A percentile compares a stretch with the other conserved stretches of the same genome.
phyloP scores from a whole-genome alignment of 2,797 vertebrate species.

The Pampus argenteus region DNA sequence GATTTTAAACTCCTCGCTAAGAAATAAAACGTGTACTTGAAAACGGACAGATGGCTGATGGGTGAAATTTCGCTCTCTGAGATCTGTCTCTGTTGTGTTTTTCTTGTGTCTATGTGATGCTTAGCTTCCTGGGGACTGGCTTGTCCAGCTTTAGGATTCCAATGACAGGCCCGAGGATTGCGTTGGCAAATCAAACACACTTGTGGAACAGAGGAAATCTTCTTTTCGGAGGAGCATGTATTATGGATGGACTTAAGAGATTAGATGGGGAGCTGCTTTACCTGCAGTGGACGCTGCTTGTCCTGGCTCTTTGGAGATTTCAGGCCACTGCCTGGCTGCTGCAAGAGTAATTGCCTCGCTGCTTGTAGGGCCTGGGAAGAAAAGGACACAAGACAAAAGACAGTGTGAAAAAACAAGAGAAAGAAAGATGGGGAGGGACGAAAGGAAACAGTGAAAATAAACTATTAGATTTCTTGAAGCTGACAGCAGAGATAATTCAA shows the following conservation, averaged over 20 bases:
- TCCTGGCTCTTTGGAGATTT: conserved; percentile 99
- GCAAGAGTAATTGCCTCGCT: conserved; percentile 98
- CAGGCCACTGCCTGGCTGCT: conserved; percentile 98
- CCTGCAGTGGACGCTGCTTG: conserved; percentile 99
- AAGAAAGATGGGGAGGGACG: conserved; percentile 19
- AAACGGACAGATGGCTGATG: neutral
- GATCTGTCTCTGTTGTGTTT: conserved; percentile 43
- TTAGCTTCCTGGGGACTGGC: conserved; percentile 64
- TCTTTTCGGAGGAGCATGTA: conserved; percentile 81
- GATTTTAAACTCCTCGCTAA: neutral
- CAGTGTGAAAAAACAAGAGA: conserved; percentile 45
- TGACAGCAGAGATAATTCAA: conserved; percentile 49
- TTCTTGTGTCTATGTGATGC: conserved; percentile 45
- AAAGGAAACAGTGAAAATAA: conserved; percentile 52
- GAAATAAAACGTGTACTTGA: neutral
- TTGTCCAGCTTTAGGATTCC: conserved; percentile 77
- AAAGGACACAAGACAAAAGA: conserved; percentile 73
- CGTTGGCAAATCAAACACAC: conserved; percentile 85
- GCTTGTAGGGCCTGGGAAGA: conserved; percentile 94
- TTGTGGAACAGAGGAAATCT: conserved; percentile 85
- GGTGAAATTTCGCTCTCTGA: conserved; percentile 26
- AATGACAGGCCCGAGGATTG: conserved; percentile 78
- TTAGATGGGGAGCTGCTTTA: conserved; percentile 87
- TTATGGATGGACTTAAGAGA: conserved; percentile 87
- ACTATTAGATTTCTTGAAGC: conserved; percentile 60